Evolutionary conservation across 2,797 vertebrate species (phyloP).

Genomic region (Oreortyx pictus): DNA sequence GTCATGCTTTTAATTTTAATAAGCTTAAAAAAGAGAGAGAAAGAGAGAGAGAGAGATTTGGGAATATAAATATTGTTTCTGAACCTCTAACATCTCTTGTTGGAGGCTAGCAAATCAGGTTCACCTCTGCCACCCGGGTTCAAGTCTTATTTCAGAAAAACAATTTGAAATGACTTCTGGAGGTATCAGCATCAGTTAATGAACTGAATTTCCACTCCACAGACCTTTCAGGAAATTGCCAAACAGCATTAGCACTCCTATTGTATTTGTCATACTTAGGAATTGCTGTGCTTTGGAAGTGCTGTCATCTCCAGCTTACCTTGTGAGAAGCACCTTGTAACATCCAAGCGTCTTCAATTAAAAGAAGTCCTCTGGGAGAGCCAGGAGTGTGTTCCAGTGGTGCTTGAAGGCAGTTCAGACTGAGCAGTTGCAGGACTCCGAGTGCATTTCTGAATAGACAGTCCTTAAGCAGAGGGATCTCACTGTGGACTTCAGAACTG

Average conservation of each 20-base stretch:
- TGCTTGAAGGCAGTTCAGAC: fast-evolving
- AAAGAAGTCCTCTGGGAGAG: neutral
- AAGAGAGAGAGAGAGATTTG: neutral
- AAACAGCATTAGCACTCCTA: neutral
- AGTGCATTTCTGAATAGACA: neutral
- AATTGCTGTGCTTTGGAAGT: neutral
- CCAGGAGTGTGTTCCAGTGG: neutral
- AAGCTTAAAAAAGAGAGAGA: conserved; percentile 34
- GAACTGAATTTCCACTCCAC: conserved; percentile 36
- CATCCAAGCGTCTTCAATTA: neutral
- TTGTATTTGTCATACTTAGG: neutral
- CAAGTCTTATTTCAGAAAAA: conserved; percentile 40
- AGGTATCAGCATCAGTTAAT: conserved; percentile 25
- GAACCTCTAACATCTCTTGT: conserved; percentile 8
- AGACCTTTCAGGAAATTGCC: conserved; percentile 16
- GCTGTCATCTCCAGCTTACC: neutral
- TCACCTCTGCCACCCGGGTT: conserved; percentile 55
- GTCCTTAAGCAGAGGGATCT: neutral
- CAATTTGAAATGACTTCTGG: conserved; percentile 43
- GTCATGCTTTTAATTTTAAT: conserved; percentile 71
- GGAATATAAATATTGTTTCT: conserved; percentile 24
- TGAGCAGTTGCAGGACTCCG: neutral
- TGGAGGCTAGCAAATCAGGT: conserved; percentile 5
- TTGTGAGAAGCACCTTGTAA: neutral
- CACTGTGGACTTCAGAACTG: neutral